A percentile compares a stretch with the other conserved stretches of the same genome.
Conservation (phyloP, 2,888 invertebrate genomes). For the Sylvicola fuscatus region DNA sequence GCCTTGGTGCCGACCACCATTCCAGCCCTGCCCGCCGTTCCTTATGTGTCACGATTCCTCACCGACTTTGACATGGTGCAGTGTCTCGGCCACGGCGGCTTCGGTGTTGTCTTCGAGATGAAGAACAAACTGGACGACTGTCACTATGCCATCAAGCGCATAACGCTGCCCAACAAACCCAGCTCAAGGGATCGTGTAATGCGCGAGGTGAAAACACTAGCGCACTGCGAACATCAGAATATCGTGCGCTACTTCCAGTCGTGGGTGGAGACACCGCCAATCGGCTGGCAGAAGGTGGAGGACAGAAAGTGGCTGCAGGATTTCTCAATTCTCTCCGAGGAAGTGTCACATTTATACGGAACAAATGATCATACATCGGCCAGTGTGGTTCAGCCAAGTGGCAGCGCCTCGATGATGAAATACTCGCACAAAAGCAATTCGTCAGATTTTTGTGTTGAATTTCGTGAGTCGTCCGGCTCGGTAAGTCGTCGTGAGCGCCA, state of each 20-base stretch:
- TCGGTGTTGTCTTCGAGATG: slow-evolving; percentile 91
- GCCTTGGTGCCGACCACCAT: too few species aligned
- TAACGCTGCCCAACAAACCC: slow-evolving; percentile 64
- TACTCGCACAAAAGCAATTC: too few species aligned
- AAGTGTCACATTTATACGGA: too few species aligned
- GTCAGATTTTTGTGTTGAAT: too few species aligned
- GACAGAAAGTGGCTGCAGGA: slow-evolving; percentile 32
- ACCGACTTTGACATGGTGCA: slow-evolving; percentile 67
- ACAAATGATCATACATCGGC: too few species aligned
- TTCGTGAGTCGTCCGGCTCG: too few species aligned
- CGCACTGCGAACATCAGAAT: slow-evolving; percentile 83
- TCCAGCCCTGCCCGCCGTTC: too few species aligned
- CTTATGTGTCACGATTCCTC: slow-evolving; percentile 40
- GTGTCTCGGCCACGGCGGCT: slow-evolving; percentile 78
- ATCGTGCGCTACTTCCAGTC: slow-evolving; percentile 93
- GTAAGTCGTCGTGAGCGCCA: too few species aligned
- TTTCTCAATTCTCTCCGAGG: background rate
- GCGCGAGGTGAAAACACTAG: slow-evolving; percentile 86
- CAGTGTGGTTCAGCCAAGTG: too few species aligned
- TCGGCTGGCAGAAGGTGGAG: slow-evolving; percentile 64
- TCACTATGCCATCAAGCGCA: slow-evolving; percentile 87
- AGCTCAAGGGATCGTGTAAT: slow-evolving; percentile 71
- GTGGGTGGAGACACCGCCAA: slow-evolving; percentile 86
- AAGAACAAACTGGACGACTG: slow-evolving; percentile 86
- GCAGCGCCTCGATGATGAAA: too few species aligned